Evolutionary conservation across 1,140 invertebrate genomes (phyloP).

Genomic region (Diachasmimorpha longicaudata): DNA sequence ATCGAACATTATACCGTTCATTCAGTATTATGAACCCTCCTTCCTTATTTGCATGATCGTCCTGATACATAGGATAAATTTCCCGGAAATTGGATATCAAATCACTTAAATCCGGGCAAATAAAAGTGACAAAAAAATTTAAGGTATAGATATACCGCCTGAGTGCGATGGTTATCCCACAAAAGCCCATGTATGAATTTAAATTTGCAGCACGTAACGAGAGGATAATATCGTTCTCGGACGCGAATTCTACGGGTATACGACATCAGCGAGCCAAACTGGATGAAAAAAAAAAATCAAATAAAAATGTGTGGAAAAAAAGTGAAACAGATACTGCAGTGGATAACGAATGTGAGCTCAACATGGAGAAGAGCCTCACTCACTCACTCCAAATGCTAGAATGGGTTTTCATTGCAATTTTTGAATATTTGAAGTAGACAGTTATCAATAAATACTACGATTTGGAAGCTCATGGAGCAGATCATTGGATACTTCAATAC

Average conservation of each 20-base stretch:
- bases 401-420: background rate
- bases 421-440: background rate
- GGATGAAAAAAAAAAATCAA: background rate
- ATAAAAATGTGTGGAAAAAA: background rate
- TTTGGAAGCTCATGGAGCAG: too few species aligned
- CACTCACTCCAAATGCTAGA: background rate
- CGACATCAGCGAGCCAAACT: background rate
- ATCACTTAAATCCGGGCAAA: background rate
- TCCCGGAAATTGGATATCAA: background rate
- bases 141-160: background rate
- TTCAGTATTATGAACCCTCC: background rate
- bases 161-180: background rate
- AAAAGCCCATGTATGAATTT: background rate
- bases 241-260: background rate
- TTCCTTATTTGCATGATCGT: background rate
- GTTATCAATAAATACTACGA: too few species aligned
- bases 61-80: background rate
- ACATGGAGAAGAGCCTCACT: background rate
- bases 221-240: background rate
- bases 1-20: background rate
- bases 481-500: too few species aligned
- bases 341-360: background rate
- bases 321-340: background rate
- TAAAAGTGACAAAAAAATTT: background rate
- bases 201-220: conserved; percentile 2